Evolutionary conservation across 2,797 vertebrate species (phyloP).

Genomic region (Channa striata): DNA sequence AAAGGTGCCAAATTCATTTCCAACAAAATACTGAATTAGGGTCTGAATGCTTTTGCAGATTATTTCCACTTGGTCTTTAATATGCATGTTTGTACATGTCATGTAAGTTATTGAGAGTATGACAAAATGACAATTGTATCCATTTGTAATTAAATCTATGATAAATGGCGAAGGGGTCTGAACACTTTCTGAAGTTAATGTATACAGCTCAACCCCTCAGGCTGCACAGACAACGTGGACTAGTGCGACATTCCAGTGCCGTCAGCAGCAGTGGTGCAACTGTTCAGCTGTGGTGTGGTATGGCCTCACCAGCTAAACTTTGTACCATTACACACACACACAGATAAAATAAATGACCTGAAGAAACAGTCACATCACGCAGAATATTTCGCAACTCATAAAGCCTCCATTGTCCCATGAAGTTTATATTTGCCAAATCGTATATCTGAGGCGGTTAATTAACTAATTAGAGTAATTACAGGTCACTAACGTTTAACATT

Average conservation of each 20-base stretch:
- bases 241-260: not conserved
- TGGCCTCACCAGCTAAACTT: constrained; percentile 32
- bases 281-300: not conserved
- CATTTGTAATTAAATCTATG: no score
- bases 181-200: not conserved
- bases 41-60: no score
- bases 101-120: no score
- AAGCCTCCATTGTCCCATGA: not conserved
- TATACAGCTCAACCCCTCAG: constrained; percentile 1
- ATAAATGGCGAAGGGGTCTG: not conserved
- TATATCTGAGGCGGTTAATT: not conserved
- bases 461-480: not conserved
- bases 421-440: not conserved
- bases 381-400: constrained; percentile 13
- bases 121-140: no score
- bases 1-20: no score
- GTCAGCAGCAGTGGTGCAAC: constrained; percentile 11
- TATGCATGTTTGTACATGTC: no score
- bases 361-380: not conserved
- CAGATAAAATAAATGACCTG: not conserved
- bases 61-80: no score
- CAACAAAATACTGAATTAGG: no score
- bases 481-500: not conserved
- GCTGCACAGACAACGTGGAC: not conserved
- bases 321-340: constrained; percentile 8